These are phyloP conservation scores for Tachyglossus aculeatus DNA, from an alignment of 2,797 vertebrate species.

Conservation along the genomic window DNA sequence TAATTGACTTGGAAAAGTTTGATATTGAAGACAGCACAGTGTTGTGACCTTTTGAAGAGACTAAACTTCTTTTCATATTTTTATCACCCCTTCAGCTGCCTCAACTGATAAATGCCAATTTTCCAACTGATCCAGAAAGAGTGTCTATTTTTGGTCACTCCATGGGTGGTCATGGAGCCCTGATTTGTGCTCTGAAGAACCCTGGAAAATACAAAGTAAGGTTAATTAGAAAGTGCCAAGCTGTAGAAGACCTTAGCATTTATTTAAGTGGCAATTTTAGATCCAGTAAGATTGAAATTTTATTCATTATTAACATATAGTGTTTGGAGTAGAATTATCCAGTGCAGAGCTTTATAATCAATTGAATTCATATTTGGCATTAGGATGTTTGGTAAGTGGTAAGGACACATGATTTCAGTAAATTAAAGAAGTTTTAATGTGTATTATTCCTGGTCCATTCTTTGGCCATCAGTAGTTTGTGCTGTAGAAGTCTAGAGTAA, in stretches of 20 bases:
- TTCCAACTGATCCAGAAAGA: conserved; percentile 85
- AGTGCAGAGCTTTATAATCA: background rate
- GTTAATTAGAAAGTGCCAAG: background rate
- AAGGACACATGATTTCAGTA: background rate
- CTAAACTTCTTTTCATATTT: background rate
- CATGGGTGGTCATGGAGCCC: conserved; percentile 95
- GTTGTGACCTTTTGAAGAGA: background rate
- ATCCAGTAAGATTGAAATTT: conserved; percentile 3
- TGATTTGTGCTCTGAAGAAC: conserved; percentile 90
- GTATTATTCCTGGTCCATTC: too few relatives aligned
- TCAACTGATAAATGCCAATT: conserved; percentile 87
- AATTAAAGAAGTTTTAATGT: too few relatives aligned
- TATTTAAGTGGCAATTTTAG: background rate
- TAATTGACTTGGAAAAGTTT: background rate
- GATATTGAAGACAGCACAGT: background rate
- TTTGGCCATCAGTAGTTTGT: too few relatives aligned
- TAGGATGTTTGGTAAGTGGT: background rate
- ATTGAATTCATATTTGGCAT: background rate
- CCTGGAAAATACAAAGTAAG: conserved; percentile 93
- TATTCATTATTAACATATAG: background rate
- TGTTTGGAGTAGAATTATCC: background rate
- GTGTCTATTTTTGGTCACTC: conserved; percentile 94
- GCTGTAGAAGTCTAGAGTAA: too few relatives aligned
- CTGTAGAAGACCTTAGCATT: background rate
- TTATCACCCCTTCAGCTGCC: conserved; percentile 80